phyloP scores from a whole-genome alignment of 1,140 invertebrate genomes.

The Brachionus rubens region DNA sequence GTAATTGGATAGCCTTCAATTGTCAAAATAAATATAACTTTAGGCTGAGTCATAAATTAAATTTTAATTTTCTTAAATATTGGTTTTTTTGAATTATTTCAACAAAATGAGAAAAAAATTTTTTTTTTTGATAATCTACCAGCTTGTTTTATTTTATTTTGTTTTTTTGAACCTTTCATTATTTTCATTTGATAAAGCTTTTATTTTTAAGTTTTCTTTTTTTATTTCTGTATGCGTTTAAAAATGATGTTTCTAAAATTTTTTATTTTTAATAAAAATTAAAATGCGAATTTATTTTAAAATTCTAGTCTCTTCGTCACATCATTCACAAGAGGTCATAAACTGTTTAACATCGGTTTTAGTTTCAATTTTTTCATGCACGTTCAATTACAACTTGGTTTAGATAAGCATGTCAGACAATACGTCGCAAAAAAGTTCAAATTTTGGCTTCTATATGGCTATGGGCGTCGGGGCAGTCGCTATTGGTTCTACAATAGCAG shows the following conservation, averaged over 20 bases:
- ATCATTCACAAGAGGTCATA: no score
- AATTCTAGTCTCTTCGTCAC: no score
- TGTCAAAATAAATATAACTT: constrained; percentile 35
- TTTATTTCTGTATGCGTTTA: no score
- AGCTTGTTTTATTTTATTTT: no score
- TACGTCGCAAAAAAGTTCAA: background rate
- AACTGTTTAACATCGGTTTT: no score
- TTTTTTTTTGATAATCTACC: no score
- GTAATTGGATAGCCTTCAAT: background rate
- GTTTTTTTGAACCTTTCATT: no score
- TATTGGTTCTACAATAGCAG: constrained; percentile 39
- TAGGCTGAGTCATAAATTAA: background rate
- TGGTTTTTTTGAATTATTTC: background rate
- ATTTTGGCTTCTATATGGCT: constrained; percentile 2
- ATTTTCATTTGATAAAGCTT: no score
- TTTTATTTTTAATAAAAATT: background rate
- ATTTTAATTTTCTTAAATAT: background rate
- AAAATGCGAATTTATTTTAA: background rate
- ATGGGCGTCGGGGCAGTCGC: constrained; percentile 28
- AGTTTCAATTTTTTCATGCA: no score
- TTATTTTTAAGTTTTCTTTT: no score
- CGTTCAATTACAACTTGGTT: no score
- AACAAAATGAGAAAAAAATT: background rate
- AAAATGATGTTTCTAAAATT: no score
- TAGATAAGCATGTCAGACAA: background rate